These are phyloP conservation scores for Syngnathus rostellatus DNA, from an alignment of 2,797 vertebrate species.

Conservation along the genomic window DNA sequence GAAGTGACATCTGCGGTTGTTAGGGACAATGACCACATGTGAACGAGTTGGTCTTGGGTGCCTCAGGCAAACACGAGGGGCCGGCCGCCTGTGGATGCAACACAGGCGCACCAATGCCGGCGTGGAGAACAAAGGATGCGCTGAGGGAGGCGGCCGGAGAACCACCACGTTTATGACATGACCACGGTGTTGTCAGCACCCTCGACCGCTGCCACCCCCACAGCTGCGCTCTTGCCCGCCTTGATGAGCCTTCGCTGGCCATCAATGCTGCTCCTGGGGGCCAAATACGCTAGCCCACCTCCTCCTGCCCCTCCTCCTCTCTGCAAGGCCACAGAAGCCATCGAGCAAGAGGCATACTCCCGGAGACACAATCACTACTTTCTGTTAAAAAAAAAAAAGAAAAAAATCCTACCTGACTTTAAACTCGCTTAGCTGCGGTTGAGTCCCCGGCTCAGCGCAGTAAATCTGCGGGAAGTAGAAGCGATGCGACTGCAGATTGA, in stretches of 20 bases:
- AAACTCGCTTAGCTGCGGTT: constrained; percentile 61
- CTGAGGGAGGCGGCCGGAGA: constrained; percentile 16
- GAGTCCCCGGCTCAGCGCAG: constrained; percentile 61
- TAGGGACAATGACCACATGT: constrained; percentile 14
- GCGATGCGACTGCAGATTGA: constrained; percentile 71
- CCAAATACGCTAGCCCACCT: constrained; percentile 49
- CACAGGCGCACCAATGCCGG: constrained; percentile 32
- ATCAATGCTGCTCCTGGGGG: constrained; percentile 51
- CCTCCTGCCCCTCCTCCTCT: constrained; percentile 49
- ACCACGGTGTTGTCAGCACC: constrained; percentile 46
- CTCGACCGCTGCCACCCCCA: background rate
- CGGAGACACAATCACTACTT: background rate
- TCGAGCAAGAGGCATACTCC: constrained; percentile 26
- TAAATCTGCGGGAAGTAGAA: constrained; percentile 72
- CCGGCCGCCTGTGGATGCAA: constrained; percentile 44
- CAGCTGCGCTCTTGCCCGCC: constrained; percentile 28
- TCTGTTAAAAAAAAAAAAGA: background rate
- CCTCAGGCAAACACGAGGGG: constrained; percentile 39
- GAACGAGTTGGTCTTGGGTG: constrained; percentile 48
- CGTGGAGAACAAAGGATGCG: constrained; percentile 58
- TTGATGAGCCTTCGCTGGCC: constrained; percentile 48
- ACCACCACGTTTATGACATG: constrained; percentile 30
- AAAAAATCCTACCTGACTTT: constrained; percentile 67
- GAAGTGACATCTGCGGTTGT: background rate
- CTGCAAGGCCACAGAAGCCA: constrained; percentile 49